Evolutionary conservation across 2,113 vertebrate species (phyloP).

Genomic region (Isurus oxyrinchus): DNA sequence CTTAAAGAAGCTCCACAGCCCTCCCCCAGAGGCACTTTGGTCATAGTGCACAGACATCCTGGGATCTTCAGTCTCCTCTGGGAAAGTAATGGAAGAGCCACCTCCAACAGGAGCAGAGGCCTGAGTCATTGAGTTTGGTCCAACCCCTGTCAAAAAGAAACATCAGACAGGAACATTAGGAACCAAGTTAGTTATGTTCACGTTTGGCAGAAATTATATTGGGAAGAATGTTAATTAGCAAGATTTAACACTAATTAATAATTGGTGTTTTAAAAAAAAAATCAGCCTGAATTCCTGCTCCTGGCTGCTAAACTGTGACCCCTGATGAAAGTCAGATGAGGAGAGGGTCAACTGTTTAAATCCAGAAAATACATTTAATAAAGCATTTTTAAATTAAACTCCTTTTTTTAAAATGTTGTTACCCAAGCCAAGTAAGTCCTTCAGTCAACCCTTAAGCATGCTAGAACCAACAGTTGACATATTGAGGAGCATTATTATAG

Average conservation of each 20-base stretch:
- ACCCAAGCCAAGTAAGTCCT: neutral
- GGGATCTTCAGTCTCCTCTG: slow-evolving; percentile 80
- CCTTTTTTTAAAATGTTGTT: neutral
- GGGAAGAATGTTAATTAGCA: neutral
- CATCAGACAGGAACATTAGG: slow-evolving; percentile 15
- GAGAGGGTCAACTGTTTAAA: neutral
- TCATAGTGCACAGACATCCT: slow-evolving; percentile 45
- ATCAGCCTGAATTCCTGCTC: neutral
- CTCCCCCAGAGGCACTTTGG: slow-evolving; percentile 55
- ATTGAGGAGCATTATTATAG: neutral
- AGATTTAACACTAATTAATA: neutral
- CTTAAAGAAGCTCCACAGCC: slow-evolving; percentile 94
- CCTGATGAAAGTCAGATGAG: neutral
- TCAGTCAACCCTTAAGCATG: neutral
- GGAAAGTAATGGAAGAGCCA: slow-evolving; percentile 85
- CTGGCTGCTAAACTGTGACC: neutral
- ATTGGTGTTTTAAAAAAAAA: neutral
- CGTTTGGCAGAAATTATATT: neutral
- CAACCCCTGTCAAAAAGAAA: slow-evolving; percentile 53
- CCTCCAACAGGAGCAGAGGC: slow-evolving; percentile 50
- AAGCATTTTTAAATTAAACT: neutral
- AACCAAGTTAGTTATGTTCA: slow-evolving; percentile 16
- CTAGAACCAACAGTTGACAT: neutral
- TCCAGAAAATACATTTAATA: neutral
- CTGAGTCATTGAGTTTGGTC: slow-evolving; percentile 69